Evolutionary conservation across 2,888 invertebrate species (phyloP), one percentile per base, ranked within the genome.

Genomic region (Scaptomyza caliginosa): DNA sequence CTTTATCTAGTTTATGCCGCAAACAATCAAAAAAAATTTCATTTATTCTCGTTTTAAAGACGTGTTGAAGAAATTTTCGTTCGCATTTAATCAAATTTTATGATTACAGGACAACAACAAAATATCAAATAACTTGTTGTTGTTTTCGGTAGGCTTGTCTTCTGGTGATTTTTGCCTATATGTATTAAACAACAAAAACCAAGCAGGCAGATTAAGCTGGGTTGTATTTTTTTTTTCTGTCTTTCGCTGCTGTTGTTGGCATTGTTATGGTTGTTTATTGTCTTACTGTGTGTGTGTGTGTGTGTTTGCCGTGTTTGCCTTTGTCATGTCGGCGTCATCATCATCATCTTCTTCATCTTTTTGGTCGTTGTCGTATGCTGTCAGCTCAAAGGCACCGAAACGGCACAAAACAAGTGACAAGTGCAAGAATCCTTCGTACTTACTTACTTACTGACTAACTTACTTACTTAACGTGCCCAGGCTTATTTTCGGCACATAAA

Each of bases 351-450:
- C 16, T 2, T 8, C 8, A 1, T 30, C 30, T 30, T 34, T 21
- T 4, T 21, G 3, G 2, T 21, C 21, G 52, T 54, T 46, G 40
- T 50, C 59, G 39, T 45, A n/a, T 17, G 60, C 72, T 74, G 67
- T 60, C 67, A 48, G 59, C 63, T 76, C 60, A 59, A 59, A 71
- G 57, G 55, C 60, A 59, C n/a, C 51, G 39, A 51, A 39, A 55
- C 19, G 48, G 59, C 60, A 54, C 36, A 34, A 34, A 48, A 36
- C 55, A 70, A 59, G 65, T 65, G 77, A 79, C 80, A 80, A 78
- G 77, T 79, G 80, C 68, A 60, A 69, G 73, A 76, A 58, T 68
- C 54, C 50, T 76, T 80, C 77, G 58, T 68, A 62, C 82, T 74
- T 67, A 65, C 58, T 63, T 63, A 66, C 65, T 66, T 48, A 65